Percentiles rank a stretch among this genome's conserved stretches.
Conservation (phyloP, 1,140 invertebrate species). For the Drosophila malerkotliana region DNA sequence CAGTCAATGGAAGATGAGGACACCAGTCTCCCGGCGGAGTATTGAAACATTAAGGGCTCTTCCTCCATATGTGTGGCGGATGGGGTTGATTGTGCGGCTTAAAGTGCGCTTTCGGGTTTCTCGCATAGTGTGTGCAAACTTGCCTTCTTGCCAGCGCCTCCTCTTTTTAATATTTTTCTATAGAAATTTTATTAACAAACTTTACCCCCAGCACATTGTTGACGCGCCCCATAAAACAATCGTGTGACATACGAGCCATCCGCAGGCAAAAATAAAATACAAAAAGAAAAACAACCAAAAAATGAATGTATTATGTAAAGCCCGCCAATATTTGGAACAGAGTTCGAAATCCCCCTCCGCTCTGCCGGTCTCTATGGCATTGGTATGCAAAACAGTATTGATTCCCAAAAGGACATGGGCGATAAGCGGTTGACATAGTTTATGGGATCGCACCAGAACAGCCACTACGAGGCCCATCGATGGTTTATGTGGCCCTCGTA, state of each 20-base stretch:
- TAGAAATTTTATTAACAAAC: constrained; percentile 76
- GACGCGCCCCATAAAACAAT: constrained; percentile 69
- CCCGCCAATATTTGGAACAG: constrained; percentile 39
- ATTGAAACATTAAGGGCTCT: constrained; percentile 72
- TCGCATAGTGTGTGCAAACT: constrained; percentile 30
- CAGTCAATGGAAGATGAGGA: constrained; percentile 36
- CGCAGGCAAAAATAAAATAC: constrained; percentile 13
- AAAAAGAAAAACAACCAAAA: constrained; percentile 16
- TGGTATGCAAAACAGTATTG: constrained; percentile 79
- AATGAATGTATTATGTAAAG: constrained; percentile 40
- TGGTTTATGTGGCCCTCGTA: constrained; percentile 49
- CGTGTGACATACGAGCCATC: constrained; percentile 64
- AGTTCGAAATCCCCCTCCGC: constrained; percentile 17
- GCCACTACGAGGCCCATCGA: constrained; percentile 28
- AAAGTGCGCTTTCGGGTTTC: constrained; percentile 49
- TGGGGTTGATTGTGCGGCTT: constrained; percentile 30
- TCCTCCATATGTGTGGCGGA: constrained; percentile 22
- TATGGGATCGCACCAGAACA: constrained; percentile 55
- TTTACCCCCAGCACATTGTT: constrained; percentile 51
- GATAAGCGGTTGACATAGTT: constrained; percentile 74
- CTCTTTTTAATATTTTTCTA: constrained; percentile 63
- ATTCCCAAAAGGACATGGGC: constrained; percentile 65
- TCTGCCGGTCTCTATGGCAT: constrained; percentile 61
- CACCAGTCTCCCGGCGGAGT: constrained; percentile 53
- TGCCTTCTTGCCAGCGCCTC: constrained; percentile 9